Base-by-base conservation (phyloP, 2,797 vertebrate species). In the Poeciliopsis infans region DNA sequence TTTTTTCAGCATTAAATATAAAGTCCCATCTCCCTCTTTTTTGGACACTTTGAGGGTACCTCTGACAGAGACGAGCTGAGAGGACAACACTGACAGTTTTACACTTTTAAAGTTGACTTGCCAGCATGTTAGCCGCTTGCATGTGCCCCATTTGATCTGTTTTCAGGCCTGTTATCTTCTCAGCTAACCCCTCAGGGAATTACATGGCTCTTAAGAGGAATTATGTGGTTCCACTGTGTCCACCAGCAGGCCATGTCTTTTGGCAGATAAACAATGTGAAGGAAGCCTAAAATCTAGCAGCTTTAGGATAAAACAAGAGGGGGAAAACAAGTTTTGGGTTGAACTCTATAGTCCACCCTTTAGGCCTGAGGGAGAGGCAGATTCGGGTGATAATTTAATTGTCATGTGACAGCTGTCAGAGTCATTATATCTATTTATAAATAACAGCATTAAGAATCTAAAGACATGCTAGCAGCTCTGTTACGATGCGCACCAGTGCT, bases 341-440 rank as follows among this genome's bases (percentile, higher is more conserved):
- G 11, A 85, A 72, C 18, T 71, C 18, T 11, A 16, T 45, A 81
- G 66, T 33, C 59, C 69, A 72, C 77, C 3, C 11, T 20, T n/a
- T 33, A 51, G 20, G 43, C 77, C 71, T 77, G 55, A 39, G 20
- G 53, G 39, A 41, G 7, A 41, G 39, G 39, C 46, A 61, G 43
- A 68, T 28, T n/a, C 7, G 20, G 31, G 45, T 28, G 23, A 69
- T 47, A 13, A 72, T 75, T 75, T 53, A 33, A 59, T 82, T 77
- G 77, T 79, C 64, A 53, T 73, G 69, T 81, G 76, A 82, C 80
- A 82, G 68, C 47, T 79, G 76, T 75, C 51, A 69, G 23, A 72
- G 72, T 75, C 0, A 72, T 80, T 72, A 72, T 55, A 47, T 70
- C 68, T 53, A 45, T 74, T 75, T 84, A 49, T 72, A 76, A 81